These are phyloP conservation scores for Periparus ater DNA, from an alignment of 2,797 vertebrate species.

Conservation along the genomic window DNA sequence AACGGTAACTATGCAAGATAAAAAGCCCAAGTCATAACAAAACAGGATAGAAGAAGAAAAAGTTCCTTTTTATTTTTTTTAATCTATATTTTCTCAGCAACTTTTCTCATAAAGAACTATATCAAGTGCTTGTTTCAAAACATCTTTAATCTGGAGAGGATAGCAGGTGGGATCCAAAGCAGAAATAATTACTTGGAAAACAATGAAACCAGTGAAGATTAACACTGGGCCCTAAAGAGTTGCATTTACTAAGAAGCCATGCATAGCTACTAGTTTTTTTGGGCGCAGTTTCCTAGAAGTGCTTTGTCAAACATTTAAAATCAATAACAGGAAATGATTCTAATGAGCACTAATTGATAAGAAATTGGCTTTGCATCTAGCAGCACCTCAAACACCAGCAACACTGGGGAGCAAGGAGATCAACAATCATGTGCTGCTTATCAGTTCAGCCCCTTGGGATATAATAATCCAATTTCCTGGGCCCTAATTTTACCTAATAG, in stretches of 20 bases:
- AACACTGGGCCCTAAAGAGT: constrained; percentile 46
- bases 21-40: background rate
- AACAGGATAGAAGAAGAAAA: background rate
- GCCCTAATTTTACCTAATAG: constrained; percentile 85
- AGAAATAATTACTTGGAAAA: constrained; percentile 74
- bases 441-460: constrained; percentile 79
- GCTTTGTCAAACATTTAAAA: constrained; percentile 71
- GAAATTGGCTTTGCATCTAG: constrained; percentile 86
- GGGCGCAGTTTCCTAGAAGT: constrained; percentile 49
- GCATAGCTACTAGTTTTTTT: background rate
- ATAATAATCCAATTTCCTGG: constrained; percentile 88
- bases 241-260: constrained; percentile 60
- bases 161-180: constrained; percentile 62
- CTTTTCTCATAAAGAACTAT: constrained; percentile 60
- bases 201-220: constrained; percentile 62
- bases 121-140: constrained; percentile 28
- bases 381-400: constrained; percentile 71
- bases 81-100: constrained; percentile 7
- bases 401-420: constrained; percentile 74
- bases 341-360: constrained; percentile 90
- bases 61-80: constrained; percentile 29
- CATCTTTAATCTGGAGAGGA: constrained; percentile 58
- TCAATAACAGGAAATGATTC: constrained; percentile 76
- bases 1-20: background rate
- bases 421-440: constrained; percentile 84